These are phyloP conservation scores for Polylopha cassiicola DNA, from an alignment of 2,888 invertebrate genomes.

Conservation along the genomic window DNA sequence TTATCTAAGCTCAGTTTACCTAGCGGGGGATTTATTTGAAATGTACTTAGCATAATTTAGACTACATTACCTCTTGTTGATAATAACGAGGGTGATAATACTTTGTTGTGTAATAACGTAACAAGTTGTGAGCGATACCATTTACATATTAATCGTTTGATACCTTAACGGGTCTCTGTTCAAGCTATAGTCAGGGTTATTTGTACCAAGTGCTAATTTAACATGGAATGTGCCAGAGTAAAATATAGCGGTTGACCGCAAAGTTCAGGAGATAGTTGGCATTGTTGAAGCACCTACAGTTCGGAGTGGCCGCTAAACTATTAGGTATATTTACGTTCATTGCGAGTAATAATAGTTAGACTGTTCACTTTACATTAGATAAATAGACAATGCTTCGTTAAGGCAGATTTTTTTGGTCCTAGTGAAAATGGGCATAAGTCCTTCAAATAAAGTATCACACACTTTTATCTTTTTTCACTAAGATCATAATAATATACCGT, in stretches of 20 bases:
- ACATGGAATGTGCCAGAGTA: constrained; percentile 17
- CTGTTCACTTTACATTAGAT: too few species aligned
- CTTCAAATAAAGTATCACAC: too few species aligned
- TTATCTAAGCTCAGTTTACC: constrained; percentile 2
- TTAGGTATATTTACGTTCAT: constrained; percentile 30
- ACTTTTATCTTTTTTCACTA: too few species aligned
- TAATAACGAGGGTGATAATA: constrained; percentile 6
- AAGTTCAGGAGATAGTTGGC: constrained; percentile 33
- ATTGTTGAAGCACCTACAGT: constrained; percentile 41
- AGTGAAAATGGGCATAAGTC: too few species aligned
- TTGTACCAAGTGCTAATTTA: constrained; percentile 19
- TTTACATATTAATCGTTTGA: too few species aligned
- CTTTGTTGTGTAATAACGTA: not conserved
- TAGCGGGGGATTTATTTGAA: not conserved
- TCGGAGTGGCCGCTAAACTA: constrained; percentile 40
- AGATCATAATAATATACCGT: too few species aligned
- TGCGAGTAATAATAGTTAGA: constrained; percentile 23
- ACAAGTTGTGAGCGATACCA: constrained; percentile 1
- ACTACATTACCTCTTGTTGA: constrained; percentile 1
- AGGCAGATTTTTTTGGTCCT: too few species aligned
- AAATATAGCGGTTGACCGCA: constrained; percentile 41
- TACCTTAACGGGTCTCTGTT: constrained; percentile 7
- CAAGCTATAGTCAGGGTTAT: constrained; percentile 16
- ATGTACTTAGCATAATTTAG: not conserved
- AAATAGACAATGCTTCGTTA: too few species aligned